phyloP scores from a whole-genome alignment of 2,113 vertebrate genomes.

The Alethe castanea region DNA sequence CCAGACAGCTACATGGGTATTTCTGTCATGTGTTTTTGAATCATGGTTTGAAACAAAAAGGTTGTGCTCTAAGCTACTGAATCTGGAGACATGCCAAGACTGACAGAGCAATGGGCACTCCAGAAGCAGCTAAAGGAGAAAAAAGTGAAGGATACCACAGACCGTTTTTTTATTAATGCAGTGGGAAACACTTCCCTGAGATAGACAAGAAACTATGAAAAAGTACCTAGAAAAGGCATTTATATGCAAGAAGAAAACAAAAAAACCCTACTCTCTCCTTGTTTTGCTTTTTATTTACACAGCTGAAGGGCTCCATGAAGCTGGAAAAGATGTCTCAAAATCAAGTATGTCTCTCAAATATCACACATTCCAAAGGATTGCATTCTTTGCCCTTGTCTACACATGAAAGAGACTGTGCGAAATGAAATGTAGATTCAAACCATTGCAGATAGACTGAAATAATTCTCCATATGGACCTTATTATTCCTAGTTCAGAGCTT shows the following conservation, averaged over 20 bases:
- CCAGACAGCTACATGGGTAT: not conserved
- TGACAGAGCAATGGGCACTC: not conserved
- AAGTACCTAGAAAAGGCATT: not conserved
- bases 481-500: not conserved
- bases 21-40: not conserved
- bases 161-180: not conserved
- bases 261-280: not conserved
- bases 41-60: not conserved
- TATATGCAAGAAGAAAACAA: not conserved
- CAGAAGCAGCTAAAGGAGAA: not conserved
- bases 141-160: not conserved
- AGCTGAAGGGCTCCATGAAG: not conserved
- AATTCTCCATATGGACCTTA: not conserved
- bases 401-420: not conserved
- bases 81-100: not conserved
- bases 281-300: slow-evolving; percentile 1
- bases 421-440: not conserved
- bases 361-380: not conserved
- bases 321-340: not conserved
- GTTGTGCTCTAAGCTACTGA: not conserved
- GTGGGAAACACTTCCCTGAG: not conserved
- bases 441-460: not conserved
- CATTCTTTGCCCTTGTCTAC: not conserved
- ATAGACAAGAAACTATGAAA: not conserved
- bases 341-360: not conserved